A percentile compares a stretch with the other conserved stretches of the same genome.
phyloP scores from a whole-genome alignment of 1,140 invertebrate genomes.

The Orchesella cincta region DNA sequence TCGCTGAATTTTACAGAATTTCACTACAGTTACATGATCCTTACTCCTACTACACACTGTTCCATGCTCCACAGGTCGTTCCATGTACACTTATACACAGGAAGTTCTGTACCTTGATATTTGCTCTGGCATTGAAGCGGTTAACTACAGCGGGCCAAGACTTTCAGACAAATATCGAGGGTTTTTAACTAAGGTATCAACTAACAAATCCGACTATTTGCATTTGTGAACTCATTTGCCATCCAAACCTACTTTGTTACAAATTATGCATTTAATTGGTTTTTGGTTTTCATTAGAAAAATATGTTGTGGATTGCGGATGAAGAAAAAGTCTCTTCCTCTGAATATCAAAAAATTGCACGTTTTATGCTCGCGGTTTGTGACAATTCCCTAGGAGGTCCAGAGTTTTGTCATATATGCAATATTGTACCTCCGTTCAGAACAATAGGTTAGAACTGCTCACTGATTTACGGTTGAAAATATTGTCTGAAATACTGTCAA shows the following conservation, averaged over 20 bases:
- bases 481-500: not conserved
- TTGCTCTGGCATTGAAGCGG: not conserved
- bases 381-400: not conserved
- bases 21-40: no score
- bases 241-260: not conserved
- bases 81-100: constrained; percentile 7
- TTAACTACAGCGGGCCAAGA: not conserved
- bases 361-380: not conserved
- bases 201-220: no score
- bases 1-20: no score
- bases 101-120: constrained; percentile 6
- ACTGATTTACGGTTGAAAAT: not conserved
- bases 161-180: constrained; percentile 3
- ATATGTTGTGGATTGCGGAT: constrained; percentile 17
- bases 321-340: not conserved
- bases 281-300: not conserved
- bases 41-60: no score
- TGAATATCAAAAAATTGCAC: constrained; percentile 15
- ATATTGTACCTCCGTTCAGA: not conserved
- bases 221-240: not conserved
- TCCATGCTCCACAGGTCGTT: not conserved
- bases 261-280: not conserved
- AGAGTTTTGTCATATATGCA: constrained; percentile 16
- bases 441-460: not conserved
- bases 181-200: constrained; percentile 15